Evolutionary conservation across 2,113 vertebrate species (phyloP).

Genomic region (Phrynosoma platyrhinos): DNA sequence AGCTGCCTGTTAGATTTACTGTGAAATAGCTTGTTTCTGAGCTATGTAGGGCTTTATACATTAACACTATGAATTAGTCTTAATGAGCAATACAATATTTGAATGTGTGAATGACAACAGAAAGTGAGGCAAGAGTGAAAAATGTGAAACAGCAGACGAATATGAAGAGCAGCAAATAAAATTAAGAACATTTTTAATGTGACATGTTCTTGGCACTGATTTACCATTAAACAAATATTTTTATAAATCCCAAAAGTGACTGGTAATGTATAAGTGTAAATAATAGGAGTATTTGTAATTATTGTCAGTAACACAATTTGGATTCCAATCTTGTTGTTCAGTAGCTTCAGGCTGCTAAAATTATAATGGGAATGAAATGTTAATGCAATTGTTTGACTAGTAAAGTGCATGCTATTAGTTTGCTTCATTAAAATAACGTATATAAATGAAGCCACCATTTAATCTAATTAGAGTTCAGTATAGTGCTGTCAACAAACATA

Average conservation of each 20-base stretch:
- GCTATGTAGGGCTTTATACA: no score
- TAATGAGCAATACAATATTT: not conserved
- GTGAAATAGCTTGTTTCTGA: no score
- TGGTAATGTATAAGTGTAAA: not conserved
- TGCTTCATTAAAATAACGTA: not conserved
- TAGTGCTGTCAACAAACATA: not conserved
- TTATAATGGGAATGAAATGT: constrained; percentile 20
- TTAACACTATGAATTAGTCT: not conserved
- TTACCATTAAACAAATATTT: not conserved
- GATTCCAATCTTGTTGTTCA: not conserved
- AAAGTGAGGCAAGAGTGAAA: not conserved
- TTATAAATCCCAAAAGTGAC: not conserved
- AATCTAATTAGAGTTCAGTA: constrained; percentile 3
- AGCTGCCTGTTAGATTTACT: no score
- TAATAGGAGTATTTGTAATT: not conserved
- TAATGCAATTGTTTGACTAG: constrained; percentile 19
- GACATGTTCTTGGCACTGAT: not conserved
- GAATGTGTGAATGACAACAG: not conserved
- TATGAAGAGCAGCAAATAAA: not conserved
- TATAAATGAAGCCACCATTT: not conserved
- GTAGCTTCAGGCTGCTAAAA: not conserved
- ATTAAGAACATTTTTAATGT: not conserved
- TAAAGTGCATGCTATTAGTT: not conserved
- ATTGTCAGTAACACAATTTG: constrained; percentile 4
- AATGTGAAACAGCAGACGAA: not conserved